phyloP scores from a whole-genome alignment of 1,140 invertebrate genomes.

The Drosophila nannoptera region DNA sequence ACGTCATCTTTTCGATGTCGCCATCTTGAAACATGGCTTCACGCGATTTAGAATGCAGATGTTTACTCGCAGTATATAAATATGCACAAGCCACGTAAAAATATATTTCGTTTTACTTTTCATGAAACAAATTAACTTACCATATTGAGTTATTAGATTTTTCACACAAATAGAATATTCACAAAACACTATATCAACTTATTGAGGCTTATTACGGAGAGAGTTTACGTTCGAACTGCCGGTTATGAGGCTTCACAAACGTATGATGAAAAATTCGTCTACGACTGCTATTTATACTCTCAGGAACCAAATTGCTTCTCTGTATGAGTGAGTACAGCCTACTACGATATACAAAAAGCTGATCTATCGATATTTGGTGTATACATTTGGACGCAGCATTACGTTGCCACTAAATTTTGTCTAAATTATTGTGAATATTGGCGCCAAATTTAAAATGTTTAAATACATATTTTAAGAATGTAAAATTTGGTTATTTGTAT shows the following conservation, averaged over 20 bases:
- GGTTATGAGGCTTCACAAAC: slow-evolving; percentile 74
- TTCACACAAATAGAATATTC: slow-evolving; percentile 60
- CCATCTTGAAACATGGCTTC: slow-evolving; percentile 33
- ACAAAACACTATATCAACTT: slow-evolving; percentile 46
- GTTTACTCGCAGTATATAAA: background rate
- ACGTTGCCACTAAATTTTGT: slow-evolving; percentile 8
- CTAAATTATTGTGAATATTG: no score
- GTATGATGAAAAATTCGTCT: slow-evolving; percentile 41
- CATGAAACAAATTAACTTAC: slow-evolving; percentile 41
- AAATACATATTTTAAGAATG: no score
- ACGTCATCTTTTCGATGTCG: slow-evolving; percentile 51
- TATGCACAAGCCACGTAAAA: background rate
- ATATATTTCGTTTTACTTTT: no score
- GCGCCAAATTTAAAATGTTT: no score
- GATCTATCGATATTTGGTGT: slow-evolving; percentile 23
- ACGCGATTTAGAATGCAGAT: no score
- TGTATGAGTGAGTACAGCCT: slow-evolving; percentile 37
- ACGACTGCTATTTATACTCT: slow-evolving; percentile 61
- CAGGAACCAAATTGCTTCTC: slow-evolving; percentile 4
- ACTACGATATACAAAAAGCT: background rate
- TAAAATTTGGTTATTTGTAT: no score
- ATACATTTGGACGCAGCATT: background rate
- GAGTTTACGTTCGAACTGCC: slow-evolving; percentile 66
- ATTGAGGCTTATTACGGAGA: slow-evolving; percentile 50
- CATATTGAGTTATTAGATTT: slow-evolving; percentile 63